Conservation (phyloP, 1,140 invertebrate genomes). For the Brachionus asplanchnoidis region DNA sequence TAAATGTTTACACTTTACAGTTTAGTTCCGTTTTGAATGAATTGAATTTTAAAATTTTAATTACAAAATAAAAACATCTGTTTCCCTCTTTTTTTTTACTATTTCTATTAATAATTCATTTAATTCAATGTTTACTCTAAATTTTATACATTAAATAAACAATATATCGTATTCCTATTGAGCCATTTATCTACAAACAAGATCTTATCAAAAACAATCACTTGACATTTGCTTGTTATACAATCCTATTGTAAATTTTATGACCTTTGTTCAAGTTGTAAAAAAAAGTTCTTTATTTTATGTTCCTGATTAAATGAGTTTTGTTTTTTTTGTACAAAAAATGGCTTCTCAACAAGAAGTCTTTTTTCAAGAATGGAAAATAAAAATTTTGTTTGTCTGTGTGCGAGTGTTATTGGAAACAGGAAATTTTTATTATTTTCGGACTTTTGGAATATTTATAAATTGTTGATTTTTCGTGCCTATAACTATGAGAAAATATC, state of each 20-base stretch:
- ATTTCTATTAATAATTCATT: slow-evolving; percentile 1
- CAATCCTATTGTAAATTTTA: background rate
- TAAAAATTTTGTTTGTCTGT: background rate
- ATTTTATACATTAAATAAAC: slow-evolving; percentile 1
- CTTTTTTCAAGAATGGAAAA: background rate
- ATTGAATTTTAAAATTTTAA: background rate
- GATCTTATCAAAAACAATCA: background rate
- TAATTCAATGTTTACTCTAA: background rate
- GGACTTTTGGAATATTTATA: background rate
- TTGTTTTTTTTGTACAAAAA: background rate
- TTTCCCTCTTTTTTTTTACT: background rate
- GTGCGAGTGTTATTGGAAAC: background rate
- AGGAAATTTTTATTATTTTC: background rate
- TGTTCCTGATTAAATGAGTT: background rate
- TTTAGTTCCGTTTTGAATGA: background rate
- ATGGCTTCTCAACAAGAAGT: background rate
- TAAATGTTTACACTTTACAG: background rate
- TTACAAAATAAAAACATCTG: background rate
- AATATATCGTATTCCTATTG: background rate
- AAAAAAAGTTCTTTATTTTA: background rate
- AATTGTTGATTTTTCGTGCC: background rate
- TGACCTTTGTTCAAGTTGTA: background rate
- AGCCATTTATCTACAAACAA: background rate
- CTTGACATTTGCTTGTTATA: background rate
- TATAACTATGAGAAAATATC: background rate